Conservation (phyloP, 2,888 invertebrate species). For the Kryphioiulus occultus region DNA sequence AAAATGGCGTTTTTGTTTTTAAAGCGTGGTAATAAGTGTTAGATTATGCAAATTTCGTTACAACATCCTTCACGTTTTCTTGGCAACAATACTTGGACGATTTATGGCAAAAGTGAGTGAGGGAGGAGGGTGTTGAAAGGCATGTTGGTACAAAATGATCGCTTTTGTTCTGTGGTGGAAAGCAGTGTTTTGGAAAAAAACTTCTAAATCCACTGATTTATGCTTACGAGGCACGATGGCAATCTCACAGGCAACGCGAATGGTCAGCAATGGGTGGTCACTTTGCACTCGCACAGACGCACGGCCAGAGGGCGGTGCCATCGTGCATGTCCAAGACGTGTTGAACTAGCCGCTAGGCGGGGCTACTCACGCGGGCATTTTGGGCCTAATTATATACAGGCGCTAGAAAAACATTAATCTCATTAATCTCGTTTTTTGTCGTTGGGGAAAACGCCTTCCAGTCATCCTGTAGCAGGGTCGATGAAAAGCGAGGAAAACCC, state of each 20-base stretch:
- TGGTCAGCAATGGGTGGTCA: conserved; percentile 12
- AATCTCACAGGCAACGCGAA: background rate
- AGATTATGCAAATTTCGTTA: background rate
- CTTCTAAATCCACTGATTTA: background rate
- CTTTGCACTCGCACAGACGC: background rate
- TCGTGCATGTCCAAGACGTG: background rate
- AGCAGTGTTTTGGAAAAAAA: background rate
- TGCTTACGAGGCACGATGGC: background rate
- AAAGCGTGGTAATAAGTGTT: background rate
- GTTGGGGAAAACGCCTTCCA: background rate
- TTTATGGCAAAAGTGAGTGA: background rate
- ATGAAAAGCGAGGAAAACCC: conserved; percentile 23
- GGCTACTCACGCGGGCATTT: conserved; percentile 16
- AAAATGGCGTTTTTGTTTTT: no score
- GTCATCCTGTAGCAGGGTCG: background rate
- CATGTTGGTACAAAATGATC: background rate
- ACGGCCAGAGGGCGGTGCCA: background rate
- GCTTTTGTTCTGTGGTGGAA: background rate
- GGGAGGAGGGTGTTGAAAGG: background rate
- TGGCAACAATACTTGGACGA: background rate
- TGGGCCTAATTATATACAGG: conserved; percentile 23
- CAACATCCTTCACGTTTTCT: background rate
- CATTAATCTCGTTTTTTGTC: background rate
- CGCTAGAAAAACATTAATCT: conserved; percentile 9
- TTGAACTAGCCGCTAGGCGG: conserved; percentile 23